phyloP scores from a whole-genome alignment of 1,140 invertebrate species.

The Akabosia matsudoensis region DNA sequence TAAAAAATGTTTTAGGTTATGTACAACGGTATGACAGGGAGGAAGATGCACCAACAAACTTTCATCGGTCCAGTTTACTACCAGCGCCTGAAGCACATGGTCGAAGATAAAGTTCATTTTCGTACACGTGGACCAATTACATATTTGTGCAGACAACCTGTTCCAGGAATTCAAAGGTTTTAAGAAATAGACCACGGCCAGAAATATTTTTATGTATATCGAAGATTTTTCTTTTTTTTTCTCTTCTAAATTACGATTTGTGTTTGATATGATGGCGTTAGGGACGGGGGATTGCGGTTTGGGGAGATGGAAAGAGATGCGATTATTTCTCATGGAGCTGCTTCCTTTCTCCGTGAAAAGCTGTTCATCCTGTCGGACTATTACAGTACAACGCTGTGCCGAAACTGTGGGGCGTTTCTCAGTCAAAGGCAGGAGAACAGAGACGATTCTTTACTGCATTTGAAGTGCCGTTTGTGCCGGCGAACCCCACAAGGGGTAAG shows the following conservation, averaged over 20 bases:
- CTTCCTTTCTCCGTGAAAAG: slow-evolving; percentile 91
- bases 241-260: background rate
- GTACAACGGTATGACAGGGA: slow-evolving; percentile 85
- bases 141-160: slow-evolving; percentile 94
- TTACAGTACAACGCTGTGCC: background rate
- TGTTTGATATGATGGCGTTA: no score
- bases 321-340: slow-evolving; percentile 96
- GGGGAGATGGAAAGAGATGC: slow-evolving; percentile 99
- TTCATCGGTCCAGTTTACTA: slow-evolving; percentile 93
- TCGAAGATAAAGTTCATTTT: slow-evolving; percentile 98
- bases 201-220: background rate
- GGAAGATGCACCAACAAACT: slow-evolving; percentile 93
- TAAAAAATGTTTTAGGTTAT: no score
- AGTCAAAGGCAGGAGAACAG: background rate
- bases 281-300: slow-evolving; percentile 96
- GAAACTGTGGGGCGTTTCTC: background rate
- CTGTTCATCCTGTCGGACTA: slow-evolving; percentile 71
- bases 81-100: slow-evolving; percentile 94
- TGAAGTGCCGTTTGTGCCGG: background rate
- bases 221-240: background rate
- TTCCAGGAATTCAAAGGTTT: slow-evolving; percentile 89
- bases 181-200: slow-evolving; percentile 33
- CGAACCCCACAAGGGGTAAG: background rate
- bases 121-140: slow-evolving; percentile 93
- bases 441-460: background rate